A percentile compares a stretch with the other conserved stretches of the same genome.
Conservation (phyloP, 2,888 invertebrate genomes). For the Parnassius smintheus region DNA sequence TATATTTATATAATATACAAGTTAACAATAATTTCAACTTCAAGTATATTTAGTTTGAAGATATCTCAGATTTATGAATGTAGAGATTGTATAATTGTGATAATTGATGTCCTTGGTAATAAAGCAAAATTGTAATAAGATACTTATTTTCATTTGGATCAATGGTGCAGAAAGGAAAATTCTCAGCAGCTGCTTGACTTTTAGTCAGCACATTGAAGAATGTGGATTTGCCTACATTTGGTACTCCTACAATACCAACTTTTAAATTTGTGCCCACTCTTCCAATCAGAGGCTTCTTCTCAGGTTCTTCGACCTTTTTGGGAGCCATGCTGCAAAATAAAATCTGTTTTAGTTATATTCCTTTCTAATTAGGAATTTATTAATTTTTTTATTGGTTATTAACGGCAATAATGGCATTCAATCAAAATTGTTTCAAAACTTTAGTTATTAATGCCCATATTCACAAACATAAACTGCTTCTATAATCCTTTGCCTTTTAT, state of each 20-base stretch:
- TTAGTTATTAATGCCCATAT: no score
- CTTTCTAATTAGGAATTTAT: no score
- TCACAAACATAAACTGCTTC: no score
- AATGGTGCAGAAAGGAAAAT: slow-evolving; percentile 99
- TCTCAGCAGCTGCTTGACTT: slow-evolving; percentile 98
- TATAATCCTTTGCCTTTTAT: no score
- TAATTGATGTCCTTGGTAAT: neutral
- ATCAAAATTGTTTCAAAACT: no score
- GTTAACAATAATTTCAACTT: no score
- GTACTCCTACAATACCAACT: slow-evolving; percentile 97
- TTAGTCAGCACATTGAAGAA: slow-evolving; percentile 99
- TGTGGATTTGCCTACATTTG: slow-evolving; percentile 99
- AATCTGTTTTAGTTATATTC: neutral
- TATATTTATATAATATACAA: no score
- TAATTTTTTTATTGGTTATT: no score
- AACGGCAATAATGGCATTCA: no score
- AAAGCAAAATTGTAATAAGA: slow-evolving; percentile 38
- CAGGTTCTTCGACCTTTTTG: slow-evolving; percentile 94
- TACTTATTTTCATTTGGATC: slow-evolving; percentile 99
- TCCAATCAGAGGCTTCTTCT: slow-evolving; percentile 95
- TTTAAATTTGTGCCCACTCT: slow-evolving; percentile 97
- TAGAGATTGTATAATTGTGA: neutral
- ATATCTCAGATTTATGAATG: neutral
- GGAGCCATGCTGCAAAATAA: slow-evolving; percentile 84
- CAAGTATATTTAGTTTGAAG: neutral